A percentile compares a stretch with the other conserved stretches of the same genome.
Conservation (phyloP, 2,113 vertebrate species). For the Dicerorhinus sumatrensis region DNA sequence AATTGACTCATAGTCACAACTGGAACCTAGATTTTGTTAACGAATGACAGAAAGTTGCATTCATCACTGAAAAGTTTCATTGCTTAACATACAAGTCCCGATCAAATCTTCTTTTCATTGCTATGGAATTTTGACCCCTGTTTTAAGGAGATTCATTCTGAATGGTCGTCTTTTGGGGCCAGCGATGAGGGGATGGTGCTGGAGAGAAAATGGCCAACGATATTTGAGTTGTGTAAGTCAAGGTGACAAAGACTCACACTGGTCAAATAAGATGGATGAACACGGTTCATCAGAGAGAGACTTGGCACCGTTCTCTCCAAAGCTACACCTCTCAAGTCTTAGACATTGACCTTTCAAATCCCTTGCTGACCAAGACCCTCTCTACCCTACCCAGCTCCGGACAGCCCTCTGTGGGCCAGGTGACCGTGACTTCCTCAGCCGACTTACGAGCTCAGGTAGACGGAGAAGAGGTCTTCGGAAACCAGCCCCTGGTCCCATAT, state of each 20-base stretch:
- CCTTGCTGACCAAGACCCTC: background rate
- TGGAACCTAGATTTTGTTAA: background rate
- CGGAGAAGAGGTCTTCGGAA: conserved; percentile 80
- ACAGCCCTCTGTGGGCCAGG: background rate
- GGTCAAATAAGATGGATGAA: background rate
- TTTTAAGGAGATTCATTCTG: background rate
- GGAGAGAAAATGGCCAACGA: background rate
- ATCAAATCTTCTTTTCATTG: background rate
- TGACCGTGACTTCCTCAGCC: fast-evolving
- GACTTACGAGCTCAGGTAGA: conserved; percentile 83
- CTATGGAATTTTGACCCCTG: background rate
- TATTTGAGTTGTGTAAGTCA: too few relatives aligned
- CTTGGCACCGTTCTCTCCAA: fast-evolving
- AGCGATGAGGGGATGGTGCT: too few relatives aligned
- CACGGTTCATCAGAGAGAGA: fast-evolving
- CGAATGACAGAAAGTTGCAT: background rate
- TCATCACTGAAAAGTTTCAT: background rate
- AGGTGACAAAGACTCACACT: fast-evolving
- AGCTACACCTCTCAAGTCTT: background rate
- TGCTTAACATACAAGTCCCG: background rate
- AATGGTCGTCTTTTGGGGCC: background rate
- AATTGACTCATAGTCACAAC: background rate
- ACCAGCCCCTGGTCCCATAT: conserved; percentile 81
- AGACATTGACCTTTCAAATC: too few relatives aligned
- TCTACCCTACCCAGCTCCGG: background rate